Conservation (phyloP, 2,113 vertebrate species). For the Pao palembangensis region DNA sequence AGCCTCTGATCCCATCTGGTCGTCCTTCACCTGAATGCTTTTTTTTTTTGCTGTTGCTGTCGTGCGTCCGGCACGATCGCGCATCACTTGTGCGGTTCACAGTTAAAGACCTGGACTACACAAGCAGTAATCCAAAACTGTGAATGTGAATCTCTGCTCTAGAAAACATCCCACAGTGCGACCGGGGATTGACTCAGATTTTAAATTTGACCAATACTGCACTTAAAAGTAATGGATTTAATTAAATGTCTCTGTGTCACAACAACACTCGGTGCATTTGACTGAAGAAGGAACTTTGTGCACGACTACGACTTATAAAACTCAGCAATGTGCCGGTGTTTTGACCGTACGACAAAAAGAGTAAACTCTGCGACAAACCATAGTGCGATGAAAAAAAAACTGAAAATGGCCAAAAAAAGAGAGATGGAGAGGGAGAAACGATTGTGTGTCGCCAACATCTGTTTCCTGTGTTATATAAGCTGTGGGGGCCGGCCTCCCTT, state of each 20-base stretch:
- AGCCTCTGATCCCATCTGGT: conserved; percentile 4
- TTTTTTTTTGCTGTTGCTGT: not conserved
- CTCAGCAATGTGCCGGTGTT: conserved; percentile 8
- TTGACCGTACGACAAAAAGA: conserved; percentile 14
- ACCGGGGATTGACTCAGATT: not conserved
- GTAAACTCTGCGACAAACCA: conserved; percentile 16
- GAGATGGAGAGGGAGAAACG: conserved; percentile 33
- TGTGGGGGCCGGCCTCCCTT: conserved; percentile 57
- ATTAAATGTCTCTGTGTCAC: conserved; percentile 34
- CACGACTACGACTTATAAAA: not conserved
- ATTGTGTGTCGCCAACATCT: conserved; percentile 70
- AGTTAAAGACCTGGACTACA: conserved; percentile 39
- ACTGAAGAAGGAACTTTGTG: conserved; percentile 8
- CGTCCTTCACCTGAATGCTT: conserved; percentile 1
- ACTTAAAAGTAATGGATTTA: conserved; percentile 22
- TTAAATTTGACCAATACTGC: conserved; percentile 22
- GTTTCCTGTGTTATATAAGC: conserved; percentile 75
- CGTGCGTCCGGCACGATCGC: no score
- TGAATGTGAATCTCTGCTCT: conserved; percentile 18
- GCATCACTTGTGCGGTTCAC: not conserved
- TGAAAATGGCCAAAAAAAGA: conserved; percentile 22
- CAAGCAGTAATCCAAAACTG: conserved; percentile 51
- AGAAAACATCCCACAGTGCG: not conserved
- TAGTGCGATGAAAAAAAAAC: conserved; percentile 29
- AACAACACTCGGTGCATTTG: conserved; percentile 11